Evolutionary conservation across 2,888 invertebrate genomes (phyloP).

Genomic region (Chalcosyrphus nemorum): DNA sequence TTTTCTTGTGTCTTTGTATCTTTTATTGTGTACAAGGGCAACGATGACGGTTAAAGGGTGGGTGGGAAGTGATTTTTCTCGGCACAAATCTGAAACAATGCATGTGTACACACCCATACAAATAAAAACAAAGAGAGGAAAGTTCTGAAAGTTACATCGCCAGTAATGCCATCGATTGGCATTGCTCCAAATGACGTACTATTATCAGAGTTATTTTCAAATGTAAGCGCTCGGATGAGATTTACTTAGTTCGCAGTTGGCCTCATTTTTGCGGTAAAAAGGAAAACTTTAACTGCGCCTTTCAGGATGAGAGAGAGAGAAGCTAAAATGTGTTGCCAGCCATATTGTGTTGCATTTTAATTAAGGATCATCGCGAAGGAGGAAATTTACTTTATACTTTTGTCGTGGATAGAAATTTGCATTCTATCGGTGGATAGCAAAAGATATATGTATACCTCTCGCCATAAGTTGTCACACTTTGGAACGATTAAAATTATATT

Average conservation of each 20-base stretch:
- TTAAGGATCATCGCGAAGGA: constrained; percentile 4
- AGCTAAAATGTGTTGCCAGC: background rate
- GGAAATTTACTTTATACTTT: background rate
- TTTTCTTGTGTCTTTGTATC: constrained; percentile 26
- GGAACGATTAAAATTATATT: constrained; percentile 49
- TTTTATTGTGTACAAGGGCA: background rate
- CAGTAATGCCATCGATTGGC: constrained; percentile 63
- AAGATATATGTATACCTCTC: constrained; percentile 42
- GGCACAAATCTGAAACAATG: constrained; percentile 15
- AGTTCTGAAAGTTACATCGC: constrained; percentile 4
- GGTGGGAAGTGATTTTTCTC: background rate
- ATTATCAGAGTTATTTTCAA: constrained; percentile 44
- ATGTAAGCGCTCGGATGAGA: background rate
- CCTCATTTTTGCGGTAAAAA: background rate
- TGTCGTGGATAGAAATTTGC: background rate
- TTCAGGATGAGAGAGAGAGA: background rate
- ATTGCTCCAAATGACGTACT: constrained; percentile 63
- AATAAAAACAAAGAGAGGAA: too few relatives aligned
- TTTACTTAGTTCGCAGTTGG: too few relatives aligned
- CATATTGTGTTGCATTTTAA: constrained; percentile 41
- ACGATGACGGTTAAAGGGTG: background rate
- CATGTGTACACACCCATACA: too few relatives aligned
- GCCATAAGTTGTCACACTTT: constrained; percentile 47
- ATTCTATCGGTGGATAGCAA: background rate
- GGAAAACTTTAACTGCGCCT: background rate